phyloP scores from a whole-genome alignment of 2,113 vertebrate genomes.

The Sterna hirundo region DNA sequence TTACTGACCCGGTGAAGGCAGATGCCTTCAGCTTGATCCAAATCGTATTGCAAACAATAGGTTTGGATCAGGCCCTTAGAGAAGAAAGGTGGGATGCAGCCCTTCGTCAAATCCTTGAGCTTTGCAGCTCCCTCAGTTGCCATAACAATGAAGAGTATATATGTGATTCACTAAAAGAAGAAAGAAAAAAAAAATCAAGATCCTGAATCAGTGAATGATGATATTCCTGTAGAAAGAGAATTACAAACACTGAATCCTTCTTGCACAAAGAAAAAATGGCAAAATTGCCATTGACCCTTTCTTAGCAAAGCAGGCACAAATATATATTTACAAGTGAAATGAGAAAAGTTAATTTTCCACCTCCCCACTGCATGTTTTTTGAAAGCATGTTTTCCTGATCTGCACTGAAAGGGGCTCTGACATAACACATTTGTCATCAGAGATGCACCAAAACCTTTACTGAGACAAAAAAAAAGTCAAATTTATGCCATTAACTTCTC shows the following conservation, averaged over 20 bases:
- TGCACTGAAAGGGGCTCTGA: background rate
- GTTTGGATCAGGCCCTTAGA: slow-evolving; percentile 2
- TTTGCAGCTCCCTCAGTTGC: slow-evolving; percentile 53
- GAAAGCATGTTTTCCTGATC: background rate
- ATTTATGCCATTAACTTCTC: background rate
- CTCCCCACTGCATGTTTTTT: background rate
- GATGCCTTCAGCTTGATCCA: background rate
- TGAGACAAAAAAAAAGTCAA: background rate
- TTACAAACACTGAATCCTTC: background rate
- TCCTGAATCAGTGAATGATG: slow-evolving; percentile 46
- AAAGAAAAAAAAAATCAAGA: background rate
- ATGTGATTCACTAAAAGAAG: slow-evolving; percentile 49
- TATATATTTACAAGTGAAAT: slow-evolving; percentile 1
- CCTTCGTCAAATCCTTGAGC: slow-evolving; percentile 37
- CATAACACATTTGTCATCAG: background rate
- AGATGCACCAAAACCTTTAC: background rate
- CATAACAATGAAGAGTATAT: slow-evolving; percentile 58
- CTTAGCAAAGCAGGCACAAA: background rate
- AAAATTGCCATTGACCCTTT: slow-evolving; percentile 28
- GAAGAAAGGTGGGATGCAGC: slow-evolving; percentile 32
- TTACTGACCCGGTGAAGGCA: background rate
- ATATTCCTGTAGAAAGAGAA: background rate
- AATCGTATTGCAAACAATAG: background rate
- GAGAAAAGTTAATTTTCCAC: background rate
- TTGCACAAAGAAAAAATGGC: background rate